Percentiles rank a stretch among this genome's conserved stretches.
phyloP scores from a whole-genome alignment of 2,113 vertebrate genomes.

The Epinephelus fuscoguttatus region DNA sequence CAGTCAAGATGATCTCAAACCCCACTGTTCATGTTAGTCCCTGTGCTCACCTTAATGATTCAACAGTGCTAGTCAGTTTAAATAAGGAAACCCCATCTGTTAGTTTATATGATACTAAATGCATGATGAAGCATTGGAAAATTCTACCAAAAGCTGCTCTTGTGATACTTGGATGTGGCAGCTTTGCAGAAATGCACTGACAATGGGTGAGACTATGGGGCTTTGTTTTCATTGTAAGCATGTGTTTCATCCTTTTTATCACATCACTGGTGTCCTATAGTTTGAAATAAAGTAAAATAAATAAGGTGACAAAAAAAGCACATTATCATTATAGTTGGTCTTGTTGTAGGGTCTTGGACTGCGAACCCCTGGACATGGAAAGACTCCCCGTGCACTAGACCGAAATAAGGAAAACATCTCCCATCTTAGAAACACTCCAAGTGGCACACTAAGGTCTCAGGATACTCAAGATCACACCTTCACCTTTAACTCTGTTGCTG shows the following conservation, averaged over 20 bases:
- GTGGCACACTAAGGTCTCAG: conserved; percentile 86
- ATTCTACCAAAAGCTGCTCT: background rate
- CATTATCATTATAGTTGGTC: conserved; percentile 11
- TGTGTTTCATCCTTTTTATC: background rate
- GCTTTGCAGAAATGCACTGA: background rate
- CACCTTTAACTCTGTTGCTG: conserved; percentile 91
- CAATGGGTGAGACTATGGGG: background rate
- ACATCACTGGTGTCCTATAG: background rate
- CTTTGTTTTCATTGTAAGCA: background rate
- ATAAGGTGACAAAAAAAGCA: background rate
- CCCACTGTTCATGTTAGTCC: too few relatives aligned
- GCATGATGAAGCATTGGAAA: background rate
- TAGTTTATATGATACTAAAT: background rate
- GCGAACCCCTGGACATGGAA: conserved; percentile 77
- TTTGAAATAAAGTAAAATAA: background rate
- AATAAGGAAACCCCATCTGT: background rate
- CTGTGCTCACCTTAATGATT: background rate
- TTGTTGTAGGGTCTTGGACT: conserved; percentile 71
- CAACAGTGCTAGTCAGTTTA: background rate
- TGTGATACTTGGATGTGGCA: background rate
- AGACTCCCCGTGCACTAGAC: conserved; percentile 81
- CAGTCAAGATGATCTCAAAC: too few relatives aligned
- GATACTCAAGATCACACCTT: conserved; percentile 88
- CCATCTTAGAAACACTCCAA: conserved; percentile 85
- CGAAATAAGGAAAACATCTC: conserved; percentile 92